A percentile compares a stretch with the other conserved stretches of the same genome.
Conservation (phyloP, 2,888 invertebrate genomes). For the Tetragonula carbonaria region DNA sequence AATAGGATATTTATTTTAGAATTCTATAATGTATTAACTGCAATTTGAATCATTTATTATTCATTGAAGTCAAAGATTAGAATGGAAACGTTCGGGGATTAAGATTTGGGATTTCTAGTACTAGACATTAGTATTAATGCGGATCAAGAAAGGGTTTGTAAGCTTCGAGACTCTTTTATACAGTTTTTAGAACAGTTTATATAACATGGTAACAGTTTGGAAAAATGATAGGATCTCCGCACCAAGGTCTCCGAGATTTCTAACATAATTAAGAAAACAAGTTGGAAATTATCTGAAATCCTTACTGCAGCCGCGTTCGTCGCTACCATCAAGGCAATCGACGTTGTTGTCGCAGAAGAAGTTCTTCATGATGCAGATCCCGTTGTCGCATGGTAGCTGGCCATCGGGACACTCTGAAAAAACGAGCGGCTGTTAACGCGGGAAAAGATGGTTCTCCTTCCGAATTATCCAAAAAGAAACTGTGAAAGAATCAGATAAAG, state of each 20-base stretch:
- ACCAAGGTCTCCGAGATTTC: background rate
- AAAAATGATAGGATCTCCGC: background rate
- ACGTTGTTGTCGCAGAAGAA: conserved; percentile 86
- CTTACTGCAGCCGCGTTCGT: conserved; percentile 87
- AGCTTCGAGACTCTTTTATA: background rate
- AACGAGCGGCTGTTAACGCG: conserved; percentile 34
- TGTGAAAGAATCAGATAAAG: background rate
- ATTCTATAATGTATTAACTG: too few relatives aligned
- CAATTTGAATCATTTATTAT: too few relatives aligned
- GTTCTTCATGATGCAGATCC: conserved; percentile 85
- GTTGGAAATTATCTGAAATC: conserved; percentile 25
- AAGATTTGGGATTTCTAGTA: background rate
- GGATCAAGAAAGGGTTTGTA: background rate
- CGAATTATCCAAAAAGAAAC: conserved; percentile 7
- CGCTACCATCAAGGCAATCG: conserved; percentile 87
- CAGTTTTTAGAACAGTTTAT: background rate
- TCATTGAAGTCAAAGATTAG: background rate
- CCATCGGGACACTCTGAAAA: conserved; percentile 81
- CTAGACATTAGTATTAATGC: background rate
- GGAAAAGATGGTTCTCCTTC: background rate
- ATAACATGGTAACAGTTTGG: background rate
- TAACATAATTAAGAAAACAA: background rate
- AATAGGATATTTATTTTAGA: too few relatives aligned
- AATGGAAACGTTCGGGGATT: background rate
- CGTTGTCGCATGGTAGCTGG: conserved; percentile 86